phyloP scores from a whole-genome alignment of 2,113 vertebrate genomes.

The Sterna hirundo region DNA sequence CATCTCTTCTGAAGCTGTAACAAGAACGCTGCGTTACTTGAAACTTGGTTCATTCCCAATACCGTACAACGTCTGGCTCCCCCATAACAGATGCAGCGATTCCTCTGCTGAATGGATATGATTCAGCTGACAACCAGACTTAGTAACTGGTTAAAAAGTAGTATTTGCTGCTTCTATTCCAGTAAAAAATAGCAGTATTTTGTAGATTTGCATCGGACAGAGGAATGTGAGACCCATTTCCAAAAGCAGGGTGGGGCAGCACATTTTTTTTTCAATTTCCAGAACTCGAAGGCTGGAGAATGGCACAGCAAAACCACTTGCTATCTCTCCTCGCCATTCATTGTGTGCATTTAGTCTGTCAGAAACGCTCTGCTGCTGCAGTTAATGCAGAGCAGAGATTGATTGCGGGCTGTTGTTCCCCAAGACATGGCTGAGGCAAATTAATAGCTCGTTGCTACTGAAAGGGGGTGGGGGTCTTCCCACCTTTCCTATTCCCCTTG shows the following conservation, averaged over 20 bases:
- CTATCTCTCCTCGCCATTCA: background rate
- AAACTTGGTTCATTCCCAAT: background rate
- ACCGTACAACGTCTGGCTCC: background rate
- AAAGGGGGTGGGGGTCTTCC: background rate
- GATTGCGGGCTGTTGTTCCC: slow-evolving; percentile 1
- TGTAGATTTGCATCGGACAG: background rate
- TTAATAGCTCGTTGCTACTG: slow-evolving; percentile 4
- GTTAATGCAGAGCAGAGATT: slow-evolving; percentile 48
- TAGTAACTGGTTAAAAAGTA: background rate
- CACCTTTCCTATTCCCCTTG: background rate
- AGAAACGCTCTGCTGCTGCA: slow-evolving; percentile 39
- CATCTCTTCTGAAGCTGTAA: slow-evolving; percentile 34
- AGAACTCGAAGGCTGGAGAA: background rate
- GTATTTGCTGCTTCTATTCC: background rate
- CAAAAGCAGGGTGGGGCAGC: background rate
- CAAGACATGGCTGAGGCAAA: background rate
- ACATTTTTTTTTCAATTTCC: background rate
- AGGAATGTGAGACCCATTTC: background rate
- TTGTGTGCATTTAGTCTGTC: slow-evolving; percentile 10
- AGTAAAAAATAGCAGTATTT: background rate
- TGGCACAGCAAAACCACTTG: accelerated
- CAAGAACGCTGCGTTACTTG: background rate
- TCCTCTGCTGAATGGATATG: background rate
- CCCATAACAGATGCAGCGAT: background rate
- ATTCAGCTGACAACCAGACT: background rate